Evolutionary conservation across 1,140 invertebrate genomes (phyloP), one percentile per base, ranked within the genome.

Genomic region (Saccostrea echinata): DNA sequence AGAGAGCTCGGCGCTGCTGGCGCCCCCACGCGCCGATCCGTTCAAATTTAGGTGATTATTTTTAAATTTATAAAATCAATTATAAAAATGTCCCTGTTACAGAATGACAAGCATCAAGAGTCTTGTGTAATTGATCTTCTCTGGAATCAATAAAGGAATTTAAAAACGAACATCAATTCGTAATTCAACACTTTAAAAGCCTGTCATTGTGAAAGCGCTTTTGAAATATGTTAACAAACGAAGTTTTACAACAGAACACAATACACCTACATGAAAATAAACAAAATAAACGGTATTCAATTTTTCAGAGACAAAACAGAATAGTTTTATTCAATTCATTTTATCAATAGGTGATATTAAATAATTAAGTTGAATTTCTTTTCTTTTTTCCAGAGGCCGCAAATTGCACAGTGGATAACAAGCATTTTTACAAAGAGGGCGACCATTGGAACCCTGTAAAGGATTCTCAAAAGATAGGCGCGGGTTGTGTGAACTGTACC

Each of bases 401-500:
- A 43, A 27, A 83, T 43, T 83, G 81, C 24, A 83, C 35, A 83
- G 12, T 83, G 13, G 81, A 83, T 33, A 76, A 76, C 68, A 30
- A 30, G 1, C 24, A 83, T 52, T 52, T 51, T 52, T 83, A 83
- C 43, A 18, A 16, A 24, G 81, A 83, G 81, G 81, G 81, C 9
- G 81, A 18, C 21, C n/a, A 52, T n/a, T 83, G 81, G 81, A 52
- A 83, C 24, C 81, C 81, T 16, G 52, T 83, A 4, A 9, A 76
- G 30, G 68, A 76, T 18, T 24, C 81, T 1, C 43, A 53, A 1
- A 21, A 53, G 81, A 83, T 83, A 9, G 81, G 81, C 81, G 81
- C 81, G 8, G 81, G 81, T 21, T 83, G 81, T 83, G 81, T 83
- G 9, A 83, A 83, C 81, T 83, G 81, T 83, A 83, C 81, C 81